A percentile compares a stretch with the other conserved stretches of the same genome.
Conservation (phyloP, 2,888 invertebrate genomes). For the Drosophila peninsularis region DNA sequence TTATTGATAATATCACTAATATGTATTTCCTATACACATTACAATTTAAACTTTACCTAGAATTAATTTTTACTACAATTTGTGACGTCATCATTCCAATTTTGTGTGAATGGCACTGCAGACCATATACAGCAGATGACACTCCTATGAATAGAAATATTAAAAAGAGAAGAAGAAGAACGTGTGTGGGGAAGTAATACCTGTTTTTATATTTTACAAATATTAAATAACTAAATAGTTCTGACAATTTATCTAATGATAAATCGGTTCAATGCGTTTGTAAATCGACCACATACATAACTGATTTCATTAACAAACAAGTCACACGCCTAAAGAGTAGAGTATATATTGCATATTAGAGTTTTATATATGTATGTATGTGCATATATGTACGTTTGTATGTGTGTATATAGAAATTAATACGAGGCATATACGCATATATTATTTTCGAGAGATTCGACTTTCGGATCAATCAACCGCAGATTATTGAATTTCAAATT, state of each 20-base stretch:
- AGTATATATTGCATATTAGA: conserved; percentile 27
- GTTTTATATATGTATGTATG: conserved; percentile 20
- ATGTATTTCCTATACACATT: background rate
- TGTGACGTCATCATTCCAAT: conserved; percentile 25
- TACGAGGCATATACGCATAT: conserved; percentile 30
- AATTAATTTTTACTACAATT: background rate
- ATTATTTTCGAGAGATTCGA: conserved; percentile 32
- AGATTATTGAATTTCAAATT: conserved; percentile 17
- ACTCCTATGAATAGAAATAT: conserved; percentile 54
- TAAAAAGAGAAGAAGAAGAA: conserved; percentile 40
- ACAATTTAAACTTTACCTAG: background rate
- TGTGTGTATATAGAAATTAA: conserved; percentile 32
- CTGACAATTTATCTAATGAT: background rate
- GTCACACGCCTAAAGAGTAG: background rate
- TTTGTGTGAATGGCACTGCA: conserved; percentile 43
- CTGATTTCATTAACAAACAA: conserved; percentile 3
- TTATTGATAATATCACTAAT: background rate
- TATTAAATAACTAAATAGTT: conserved; percentile 33
- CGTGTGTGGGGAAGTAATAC: conserved; percentile 44
- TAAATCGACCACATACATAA: conserved; percentile 20
- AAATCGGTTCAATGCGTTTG: conserved; percentile 7
- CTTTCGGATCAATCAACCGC: conserved; percentile 41
- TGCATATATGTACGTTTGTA: conserved; percentile 17
- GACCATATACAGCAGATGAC: conserved; percentile 34
- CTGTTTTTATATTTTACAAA: conserved; percentile 45